Evolutionary conservation across 2,113 vertebrate genomes (phyloP).

Genomic region (Rhineura floridana): DNA sequence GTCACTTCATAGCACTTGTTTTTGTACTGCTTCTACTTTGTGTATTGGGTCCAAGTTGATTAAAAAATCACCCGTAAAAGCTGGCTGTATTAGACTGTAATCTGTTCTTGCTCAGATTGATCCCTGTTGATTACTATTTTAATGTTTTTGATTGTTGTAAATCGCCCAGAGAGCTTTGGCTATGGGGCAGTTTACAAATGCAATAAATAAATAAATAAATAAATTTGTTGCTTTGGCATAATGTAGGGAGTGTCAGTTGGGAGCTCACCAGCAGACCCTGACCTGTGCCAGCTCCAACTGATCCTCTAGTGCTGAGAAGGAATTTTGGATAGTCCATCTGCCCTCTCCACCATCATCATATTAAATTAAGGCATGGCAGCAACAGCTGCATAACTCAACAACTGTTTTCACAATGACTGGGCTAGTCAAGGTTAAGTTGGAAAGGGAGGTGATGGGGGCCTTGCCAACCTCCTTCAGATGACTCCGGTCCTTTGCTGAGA

Average conservation of each 20-base stretch:
- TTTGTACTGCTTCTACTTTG: slow-evolving; percentile 32
- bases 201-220: too few relatives aligned
- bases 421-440: too few relatives aligned
- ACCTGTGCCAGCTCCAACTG: background rate
- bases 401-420: too few relatives aligned
- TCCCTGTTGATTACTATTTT: slow-evolving; percentile 36
- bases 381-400: background rate
- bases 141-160: too few relatives aligned
- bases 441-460: too few relatives aligned
- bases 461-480: too few relatives aligned
- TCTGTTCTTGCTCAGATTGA: slow-evolving; percentile 45
- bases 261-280: too few relatives aligned
- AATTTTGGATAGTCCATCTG: background rate
- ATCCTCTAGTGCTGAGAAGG: background rate
- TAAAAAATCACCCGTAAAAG: slow-evolving; percentile 37
- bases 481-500: too few relatives aligned
- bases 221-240: background rate
- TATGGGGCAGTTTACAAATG: too few relatives aligned
- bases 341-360: background rate
- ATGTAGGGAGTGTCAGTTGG: background rate
- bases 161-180: too few relatives aligned
- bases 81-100: slow-evolving; percentile 30
- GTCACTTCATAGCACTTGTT: slow-evolving; percentile 42
- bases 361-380: background rate
- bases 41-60: slow-evolving; percentile 42